Conservation (phyloP, 2,113 vertebrate genomes). For the Xenopus borealis region DNA sequence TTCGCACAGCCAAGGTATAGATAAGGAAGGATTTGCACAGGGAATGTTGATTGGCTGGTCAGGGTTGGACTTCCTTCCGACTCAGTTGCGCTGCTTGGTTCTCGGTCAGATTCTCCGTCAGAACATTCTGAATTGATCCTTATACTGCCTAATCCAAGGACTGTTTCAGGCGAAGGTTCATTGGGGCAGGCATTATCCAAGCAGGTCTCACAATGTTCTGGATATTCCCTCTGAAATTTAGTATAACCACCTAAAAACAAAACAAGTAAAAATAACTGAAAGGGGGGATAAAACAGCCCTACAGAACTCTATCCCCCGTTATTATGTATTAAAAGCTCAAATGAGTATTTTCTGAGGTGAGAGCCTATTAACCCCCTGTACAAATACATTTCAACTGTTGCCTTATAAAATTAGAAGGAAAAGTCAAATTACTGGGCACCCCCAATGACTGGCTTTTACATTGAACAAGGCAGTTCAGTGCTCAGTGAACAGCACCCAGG, state of each 20-base stretch:
- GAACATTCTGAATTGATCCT: conserved; percentile 96
- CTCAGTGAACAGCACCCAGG: too few relatives aligned
- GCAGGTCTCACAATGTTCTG: conserved; percentile 92
- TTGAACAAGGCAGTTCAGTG: too few relatives aligned
- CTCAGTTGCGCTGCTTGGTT: conserved; percentile 93
- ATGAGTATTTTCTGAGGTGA: too few relatives aligned
- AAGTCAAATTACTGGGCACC: too few relatives aligned
- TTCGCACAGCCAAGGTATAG: conserved; percentile 98
- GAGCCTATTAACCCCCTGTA: too few relatives aligned
- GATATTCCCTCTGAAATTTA: conserved; percentile 94
- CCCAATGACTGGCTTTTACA: too few relatives aligned
- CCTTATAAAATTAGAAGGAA: too few relatives aligned
- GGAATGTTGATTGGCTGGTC: conserved; percentile 91
- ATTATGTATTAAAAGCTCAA: too few relatives aligned
- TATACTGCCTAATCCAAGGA: conserved; percentile 88
- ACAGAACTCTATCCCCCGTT: too few relatives aligned
- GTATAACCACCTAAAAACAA: conserved; percentile 85
- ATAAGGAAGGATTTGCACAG: conserved; percentile 95
- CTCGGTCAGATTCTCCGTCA: conserved; percentile 90
- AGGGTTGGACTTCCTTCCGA: conserved; percentile 91
- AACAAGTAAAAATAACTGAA: not conserved
- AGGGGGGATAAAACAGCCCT: not conserved
- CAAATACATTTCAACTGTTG: too few relatives aligned
- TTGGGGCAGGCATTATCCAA: conserved; percentile 88
- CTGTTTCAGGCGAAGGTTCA: conserved; percentile 85